Evolutionary conservation across 2,888 invertebrate species (phyloP).

Genomic region (Serrognathus titanus): DNA sequence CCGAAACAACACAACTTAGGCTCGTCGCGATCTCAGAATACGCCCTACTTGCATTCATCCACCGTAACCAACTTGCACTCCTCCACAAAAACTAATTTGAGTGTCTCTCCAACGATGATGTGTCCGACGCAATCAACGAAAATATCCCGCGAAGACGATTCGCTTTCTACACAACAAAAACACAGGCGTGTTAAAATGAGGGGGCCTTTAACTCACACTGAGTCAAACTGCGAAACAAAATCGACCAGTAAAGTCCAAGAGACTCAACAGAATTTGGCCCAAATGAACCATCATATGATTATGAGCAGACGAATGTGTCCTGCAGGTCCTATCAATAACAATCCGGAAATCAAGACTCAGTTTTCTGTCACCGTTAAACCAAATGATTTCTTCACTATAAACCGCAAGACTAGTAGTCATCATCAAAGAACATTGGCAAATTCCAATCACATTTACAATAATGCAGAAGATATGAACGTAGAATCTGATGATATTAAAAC

Average conservation of each 20-base stretch:
- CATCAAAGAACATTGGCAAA: not conserved
- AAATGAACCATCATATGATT: not conserved
- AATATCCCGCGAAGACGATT: not conserved
- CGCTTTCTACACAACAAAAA: not conserved
- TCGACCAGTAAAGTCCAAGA: not conserved
- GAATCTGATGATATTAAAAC: constrained; percentile 17
- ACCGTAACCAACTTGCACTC: not conserved
- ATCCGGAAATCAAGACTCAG: constrained; percentile 1
- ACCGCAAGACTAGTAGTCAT: constrained; percentile 1
- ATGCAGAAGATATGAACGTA: constrained; percentile 1
- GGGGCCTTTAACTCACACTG: not conserved
- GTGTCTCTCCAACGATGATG: not conserved
- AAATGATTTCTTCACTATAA: constrained; percentile 9
- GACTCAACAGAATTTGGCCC: not conserved
- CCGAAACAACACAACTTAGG: not conserved
- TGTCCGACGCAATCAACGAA: not conserved
- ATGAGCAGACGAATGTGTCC: not conserved
- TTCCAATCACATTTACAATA: not conserved
- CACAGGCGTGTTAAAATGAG: not conserved
- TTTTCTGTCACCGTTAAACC: constrained; percentile 6
- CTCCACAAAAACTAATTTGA: not conserved
- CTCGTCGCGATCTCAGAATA: not conserved
- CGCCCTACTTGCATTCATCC: not conserved
- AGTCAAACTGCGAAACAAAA: not conserved
- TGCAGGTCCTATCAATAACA: too few relatives aligned